Evolutionary conservation across 2,888 invertebrate genomes (phyloP).

Genomic region (Melanostoma mellinum): DNA sequence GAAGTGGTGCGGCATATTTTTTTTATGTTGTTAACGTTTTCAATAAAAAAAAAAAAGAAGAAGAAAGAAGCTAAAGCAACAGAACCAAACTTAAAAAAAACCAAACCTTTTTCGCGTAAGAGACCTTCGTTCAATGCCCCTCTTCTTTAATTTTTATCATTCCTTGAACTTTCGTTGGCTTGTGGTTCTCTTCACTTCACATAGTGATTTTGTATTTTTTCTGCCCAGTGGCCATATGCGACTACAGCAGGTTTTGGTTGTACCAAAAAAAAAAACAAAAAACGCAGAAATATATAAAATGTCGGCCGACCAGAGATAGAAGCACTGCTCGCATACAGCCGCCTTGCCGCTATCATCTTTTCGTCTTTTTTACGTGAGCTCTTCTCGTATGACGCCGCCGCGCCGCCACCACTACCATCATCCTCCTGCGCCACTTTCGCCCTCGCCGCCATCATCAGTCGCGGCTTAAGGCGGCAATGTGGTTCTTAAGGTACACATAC

Average conservation of each 20-base stretch:
- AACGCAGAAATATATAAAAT: slow-evolving; percentile 74
- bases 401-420: slow-evolving; percentile 20
- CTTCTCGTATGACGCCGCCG: slow-evolving; percentile 50
- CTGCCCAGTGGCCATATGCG: slow-evolving; percentile 58
- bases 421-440: slow-evolving; percentile 18
- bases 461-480: slow-evolving; percentile 55
- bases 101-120: slow-evolving; percentile 32
- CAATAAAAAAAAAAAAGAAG: slow-evolving; percentile 18
- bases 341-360: slow-evolving; percentile 64
- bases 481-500: slow-evolving; percentile 47
- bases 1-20: slow-evolving; percentile 48
- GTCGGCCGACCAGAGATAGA: slow-evolving; percentile 72
- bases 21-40: slow-evolving; percentile 44
- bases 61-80: slow-evolving; percentile 30
- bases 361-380: slow-evolving; percentile 55
- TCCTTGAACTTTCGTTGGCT: slow-evolving; percentile 30
- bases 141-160: slow-evolving; percentile 48
- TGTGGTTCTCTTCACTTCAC: slow-evolving; percentile 3
- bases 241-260: slow-evolving; percentile 74
- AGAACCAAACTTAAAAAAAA: slow-evolving; percentile 13
- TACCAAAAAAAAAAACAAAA: slow-evolving; percentile 75
- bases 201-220: slow-evolving; percentile 40
- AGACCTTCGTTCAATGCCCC: slow-evolving; percentile 24
- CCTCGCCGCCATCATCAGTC: slow-evolving; percentile 50
- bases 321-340: slow-evolving; percentile 61